Base-by-base conservation (phyloP, 30 jellyfish, hydroid and myxozoan species). In the Aurelia coerulea region DNA sequence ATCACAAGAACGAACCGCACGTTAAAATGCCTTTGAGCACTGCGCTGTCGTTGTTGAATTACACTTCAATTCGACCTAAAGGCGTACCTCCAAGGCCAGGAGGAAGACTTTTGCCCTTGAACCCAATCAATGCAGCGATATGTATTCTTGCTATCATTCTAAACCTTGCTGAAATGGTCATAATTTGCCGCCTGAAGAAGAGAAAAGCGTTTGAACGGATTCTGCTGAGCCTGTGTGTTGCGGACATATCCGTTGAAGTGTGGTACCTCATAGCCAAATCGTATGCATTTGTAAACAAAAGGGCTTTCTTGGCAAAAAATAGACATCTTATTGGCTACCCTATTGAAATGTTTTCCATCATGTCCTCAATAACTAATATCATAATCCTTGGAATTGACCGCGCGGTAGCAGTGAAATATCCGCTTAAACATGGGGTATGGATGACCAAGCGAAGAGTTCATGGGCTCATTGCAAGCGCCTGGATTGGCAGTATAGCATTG, bases 351-450 rank as follows among this genome's bases (percentile, higher is more conserved):
- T 81, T 81, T 37, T 68, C 84, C 0, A 69, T 81, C 31, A 51
- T 81, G 84, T 81, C 91, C 2, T 81, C 91, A 2, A 60, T 68
- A 35, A 32, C 91, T 1, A 81, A 81, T 53, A 81, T 81, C 78
- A 69, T 81, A 8, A 71, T 62, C 12, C 78, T 81, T 16, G 91
- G 91, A 19, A 10, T 81, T 1, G 84, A 81, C 60, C 91, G 91
- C 18, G 32, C 71, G 34, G 19, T 81, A 4, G 91, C 91, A 1
- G 91, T 81, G 17, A 56, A 18, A 69, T 81, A 81, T 64, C 91
- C 91, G 50, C 59, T 81, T 17, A 46, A 66, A 64, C 91, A 81
- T 66, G 41, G 42, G 12, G 73, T 37, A 15, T 81, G 91, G 91
- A 81, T 81, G 70, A 50, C 91, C 16, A 51, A n/a, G 1, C 81